Base-by-base conservation (phyloP, 2,888 invertebrate species). In the Drosophila planitibia region DNA sequence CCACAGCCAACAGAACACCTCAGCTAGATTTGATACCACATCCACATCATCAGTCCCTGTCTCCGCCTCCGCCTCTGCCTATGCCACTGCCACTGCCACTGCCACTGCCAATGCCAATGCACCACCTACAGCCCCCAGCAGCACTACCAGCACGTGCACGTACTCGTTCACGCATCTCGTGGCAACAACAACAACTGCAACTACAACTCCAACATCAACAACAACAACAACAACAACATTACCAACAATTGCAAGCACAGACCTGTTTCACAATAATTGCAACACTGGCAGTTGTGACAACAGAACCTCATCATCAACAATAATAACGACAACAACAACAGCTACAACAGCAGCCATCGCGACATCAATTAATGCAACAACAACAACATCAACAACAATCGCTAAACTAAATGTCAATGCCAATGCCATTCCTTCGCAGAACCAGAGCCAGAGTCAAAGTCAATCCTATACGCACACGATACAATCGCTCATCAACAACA, bases 401-500 rank as follows among this genome's bases (percentile, higher is more conserved):
- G 82, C 81, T 82, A 91, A 90, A 85, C 65, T 80, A 53, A 88
- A 89, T 88, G 87, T 85, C 82, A 88, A 91, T 89, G 87, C 87
- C 82, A 91, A 91, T 88, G 90, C 90, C 78, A 91, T 92, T 90
- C 91, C 92, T 80, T 86, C 87, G 87, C 87, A 88, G 87, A 90
- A 87, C 65, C 91, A 91, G 81, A 91, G 88, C 62, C 93, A 93
- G 81, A 92, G 91, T 55, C 78, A 75, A 69, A 75, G 76, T 57
- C 83, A 85, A 75, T 87, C 85, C 74, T 93, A 93, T 76, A 93
- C 93, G 76, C 93, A 93, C 85, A 91, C 93, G 74, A 93, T 93
- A 81, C 93, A 93, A 78, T 91, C 92, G 81, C 79, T 94, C 68
- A 93, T 94, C 70, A 93, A 93, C 79, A 93, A 93, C 80, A 92